Percentiles rank a stretch among this genome's conserved stretches.
Conservation (phyloP, 2,888 invertebrate genomes). For the Agapetus fuscipes region DNA sequence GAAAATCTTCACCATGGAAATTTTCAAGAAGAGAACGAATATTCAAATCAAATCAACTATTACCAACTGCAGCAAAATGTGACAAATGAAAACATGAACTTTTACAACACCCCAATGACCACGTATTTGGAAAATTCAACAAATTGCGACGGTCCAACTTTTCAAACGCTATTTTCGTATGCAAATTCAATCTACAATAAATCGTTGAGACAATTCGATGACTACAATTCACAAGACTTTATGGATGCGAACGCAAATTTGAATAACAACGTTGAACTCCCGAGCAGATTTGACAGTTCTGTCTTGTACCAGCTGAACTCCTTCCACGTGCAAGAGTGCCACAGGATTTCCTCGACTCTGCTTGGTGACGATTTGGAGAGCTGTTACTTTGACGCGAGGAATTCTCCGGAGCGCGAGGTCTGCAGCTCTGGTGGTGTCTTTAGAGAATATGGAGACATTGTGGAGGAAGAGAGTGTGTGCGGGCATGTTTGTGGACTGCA, state of each 20-base stretch:
- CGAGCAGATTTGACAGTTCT: neutral
- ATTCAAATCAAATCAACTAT: constrained; percentile 5
- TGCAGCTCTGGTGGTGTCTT: constrained; percentile 9
- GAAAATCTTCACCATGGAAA: no score
- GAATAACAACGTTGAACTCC: no score
- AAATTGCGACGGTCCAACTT: constrained; percentile 5
- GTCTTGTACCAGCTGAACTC: neutral
- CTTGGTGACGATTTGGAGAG: neutral
- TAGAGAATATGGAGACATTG: no score
- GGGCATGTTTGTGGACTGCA: no score
- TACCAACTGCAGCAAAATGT: no score
- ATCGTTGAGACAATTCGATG: constrained; percentile 8
- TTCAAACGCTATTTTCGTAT: constrained; percentile 15
- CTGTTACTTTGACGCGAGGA: neutral
- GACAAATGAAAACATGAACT: constrained; percentile 6
- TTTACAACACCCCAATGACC: constrained; percentile 1
- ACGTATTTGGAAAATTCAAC: constrained; percentile 7
- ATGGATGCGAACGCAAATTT: no score
- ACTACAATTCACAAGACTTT: neutral
- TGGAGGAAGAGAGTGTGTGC: no score
- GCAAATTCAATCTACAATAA: constrained; percentile 14
- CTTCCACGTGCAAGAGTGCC: no score
- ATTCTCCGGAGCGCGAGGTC: constrained; percentile 8
- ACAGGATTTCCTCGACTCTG: no score
- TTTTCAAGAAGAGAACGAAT: constrained; percentile 3